phyloP scores from a whole-genome alignment of 2,888 invertebrate genomes.

The Helleia helle region DNA sequence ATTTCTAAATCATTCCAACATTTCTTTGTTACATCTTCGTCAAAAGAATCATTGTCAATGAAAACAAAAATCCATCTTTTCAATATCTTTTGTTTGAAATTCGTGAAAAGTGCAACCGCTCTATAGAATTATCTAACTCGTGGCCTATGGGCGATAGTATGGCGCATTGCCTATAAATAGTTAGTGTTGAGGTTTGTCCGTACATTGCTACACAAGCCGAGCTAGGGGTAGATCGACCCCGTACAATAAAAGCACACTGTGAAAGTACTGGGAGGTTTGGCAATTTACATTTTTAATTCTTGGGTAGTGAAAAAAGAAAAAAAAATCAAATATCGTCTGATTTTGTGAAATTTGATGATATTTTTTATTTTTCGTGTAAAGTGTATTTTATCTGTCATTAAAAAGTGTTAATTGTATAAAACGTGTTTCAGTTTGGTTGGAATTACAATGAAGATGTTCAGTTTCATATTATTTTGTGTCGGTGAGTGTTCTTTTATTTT shows the following conservation, averaged over 20 bases:
- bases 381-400: too few relatives aligned
- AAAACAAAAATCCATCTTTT: slow-evolving; percentile 7
- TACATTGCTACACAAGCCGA: slow-evolving; percentile 57
- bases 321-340: too few relatives aligned
- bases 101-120: slow-evolving; percentile 27
- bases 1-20: too few relatives aligned
- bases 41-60: too few relatives aligned
- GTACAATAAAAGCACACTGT: slow-evolving; percentile 34
- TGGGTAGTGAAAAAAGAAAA: not conserved
- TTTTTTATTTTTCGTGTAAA: slow-evolving; percentile 20
- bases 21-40: too few relatives aligned
- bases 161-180: slow-evolving; percentile 56
- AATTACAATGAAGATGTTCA: slow-evolving; percentile 46
- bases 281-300: not conserved
- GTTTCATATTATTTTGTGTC: slow-evolving; percentile 46
- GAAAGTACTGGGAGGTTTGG: slow-evolving; percentile 62
- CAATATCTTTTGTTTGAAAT: slow-evolving; percentile 9
- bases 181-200: slow-evolving; percentile 32
- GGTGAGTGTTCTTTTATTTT: slow-evolving; percentile 35
- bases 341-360: too few relatives aligned
- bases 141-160: slow-evolving; percentile 17
- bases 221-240: slow-evolving; percentile 46
- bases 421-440: slow-evolving; percentile 27
- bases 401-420: slow-evolving; percentile 26
- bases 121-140: slow-evolving; percentile 35